Percentiles rank a stretch among this genome's conserved stretches.
phyloP scores from a whole-genome alignment of 2,113 vertebrate species.

The Conger conger region DNA sequence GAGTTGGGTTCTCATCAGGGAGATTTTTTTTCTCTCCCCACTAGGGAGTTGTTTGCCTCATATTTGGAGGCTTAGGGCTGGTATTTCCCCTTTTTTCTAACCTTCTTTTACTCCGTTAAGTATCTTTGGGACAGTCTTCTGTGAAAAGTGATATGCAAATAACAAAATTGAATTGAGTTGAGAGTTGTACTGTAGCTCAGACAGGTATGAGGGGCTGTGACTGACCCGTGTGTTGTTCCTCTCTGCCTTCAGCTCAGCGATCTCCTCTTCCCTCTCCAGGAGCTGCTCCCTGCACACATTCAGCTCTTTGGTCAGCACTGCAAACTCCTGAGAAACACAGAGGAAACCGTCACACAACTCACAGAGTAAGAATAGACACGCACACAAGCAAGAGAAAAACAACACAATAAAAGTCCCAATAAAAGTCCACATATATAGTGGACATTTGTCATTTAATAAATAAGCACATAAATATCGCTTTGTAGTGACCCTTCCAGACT shows the following conservation, averaged over 20 bases:
- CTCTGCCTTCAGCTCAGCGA: slow-evolving; percentile 88
- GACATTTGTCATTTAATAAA: neutral
- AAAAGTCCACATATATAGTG: neutral
- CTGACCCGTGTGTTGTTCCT: slow-evolving; percentile 91
- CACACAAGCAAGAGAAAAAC: neutral
- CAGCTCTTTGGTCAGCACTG: slow-evolving; percentile 89
- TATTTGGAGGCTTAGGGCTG: no score
- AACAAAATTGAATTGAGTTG: no score
- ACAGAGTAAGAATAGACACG: neutral
- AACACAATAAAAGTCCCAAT: neutral
- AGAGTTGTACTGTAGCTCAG: no score
- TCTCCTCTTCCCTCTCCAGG: slow-evolving; percentile 90
- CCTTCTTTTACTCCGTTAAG: no score
- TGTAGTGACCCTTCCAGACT: slow-evolving; percentile 43
- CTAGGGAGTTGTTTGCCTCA: no score
- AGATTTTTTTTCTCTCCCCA: no score
- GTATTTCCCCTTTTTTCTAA: no score
- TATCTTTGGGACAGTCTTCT: no score
- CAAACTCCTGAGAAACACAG: slow-evolving; percentile 77
- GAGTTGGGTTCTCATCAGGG: no score
- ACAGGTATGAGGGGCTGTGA: neutral
- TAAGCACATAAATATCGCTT: neutral
- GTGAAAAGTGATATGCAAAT: no score
- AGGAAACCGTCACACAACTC: neutral
- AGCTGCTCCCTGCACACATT: slow-evolving; percentile 89